These are phyloP conservation scores for Hypotaenidia philippensis DNA, from an alignment of 2,797 vertebrate genomes.

Conservation along the genomic window DNA sequence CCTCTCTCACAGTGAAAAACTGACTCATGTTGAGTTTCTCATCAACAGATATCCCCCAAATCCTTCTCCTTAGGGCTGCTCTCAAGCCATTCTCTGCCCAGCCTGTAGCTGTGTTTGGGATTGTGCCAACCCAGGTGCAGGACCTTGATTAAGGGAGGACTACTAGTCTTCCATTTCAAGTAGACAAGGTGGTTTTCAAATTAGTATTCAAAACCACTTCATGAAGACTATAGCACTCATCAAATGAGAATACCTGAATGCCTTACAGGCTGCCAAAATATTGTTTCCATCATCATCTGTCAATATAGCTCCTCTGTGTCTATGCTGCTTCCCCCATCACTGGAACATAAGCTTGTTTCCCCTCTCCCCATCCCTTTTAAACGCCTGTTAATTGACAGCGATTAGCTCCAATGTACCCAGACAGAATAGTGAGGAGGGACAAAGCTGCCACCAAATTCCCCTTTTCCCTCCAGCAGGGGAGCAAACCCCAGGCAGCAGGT, in stretches of 20 bases:
- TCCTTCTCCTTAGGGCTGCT: no score
- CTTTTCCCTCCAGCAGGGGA: background rate
- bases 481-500: background rate
- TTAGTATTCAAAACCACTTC: background rate
- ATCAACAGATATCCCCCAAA: no score
- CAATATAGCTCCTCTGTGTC: background rate
- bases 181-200: background rate
- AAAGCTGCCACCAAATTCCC: background rate
- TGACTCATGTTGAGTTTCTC: no score
- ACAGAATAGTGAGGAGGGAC: rapidly evolving
- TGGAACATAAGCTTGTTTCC: rapidly evolving
- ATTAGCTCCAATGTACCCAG: background rate
- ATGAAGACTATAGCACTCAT: background rate
- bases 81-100: no score
- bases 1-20: no score
- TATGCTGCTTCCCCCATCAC: background rate
- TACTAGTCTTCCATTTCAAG: background rate
- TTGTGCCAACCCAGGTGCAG: no score
- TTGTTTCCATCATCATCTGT: background rate
- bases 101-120: no score
- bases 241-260: background rate
- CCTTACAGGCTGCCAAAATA: background rate
- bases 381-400: rapidly evolving
- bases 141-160: background rate
- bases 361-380: background rate